A percentile compares a stretch with the other conserved stretches of the same genome.
Evolutionary conservation across 2,113 vertebrate genomes (phyloP).

Genomic region (Miniopterus natalensis): DNA sequence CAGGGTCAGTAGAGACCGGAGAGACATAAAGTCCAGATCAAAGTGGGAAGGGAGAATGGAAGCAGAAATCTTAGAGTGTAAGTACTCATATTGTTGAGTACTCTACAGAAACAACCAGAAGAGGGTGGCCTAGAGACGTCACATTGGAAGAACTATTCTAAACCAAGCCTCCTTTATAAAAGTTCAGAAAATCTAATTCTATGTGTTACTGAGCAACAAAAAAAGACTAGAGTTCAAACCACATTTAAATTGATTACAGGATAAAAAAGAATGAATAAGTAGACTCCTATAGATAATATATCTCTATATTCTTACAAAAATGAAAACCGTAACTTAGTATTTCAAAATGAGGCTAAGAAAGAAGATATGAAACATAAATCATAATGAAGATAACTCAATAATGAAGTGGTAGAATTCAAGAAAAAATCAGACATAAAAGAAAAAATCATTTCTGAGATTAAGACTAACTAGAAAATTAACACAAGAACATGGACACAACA

Average conservation of each 20-base stretch:
- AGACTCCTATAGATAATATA: not conserved
- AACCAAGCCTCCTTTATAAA: not conserved
- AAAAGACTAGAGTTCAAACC: constrained; percentile 27
- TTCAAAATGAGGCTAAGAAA: not conserved
- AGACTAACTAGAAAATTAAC: not conserved
- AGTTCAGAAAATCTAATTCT: constrained; percentile 44
- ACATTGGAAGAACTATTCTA: constrained; percentile 8
- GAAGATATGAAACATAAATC: not conserved
- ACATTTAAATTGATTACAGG: not conserved
- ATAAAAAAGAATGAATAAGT: not conserved
- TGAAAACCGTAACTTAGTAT: not conserved
- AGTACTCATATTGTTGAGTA: not conserved
- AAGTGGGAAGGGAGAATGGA: not conserved
- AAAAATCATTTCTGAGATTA: not conserved
- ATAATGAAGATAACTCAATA: not conserved
- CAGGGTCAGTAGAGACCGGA: not conserved
- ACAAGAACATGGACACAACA: not conserved
- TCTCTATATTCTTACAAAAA: not conserved
- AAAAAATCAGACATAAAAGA: not conserved
- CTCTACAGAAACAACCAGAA: constrained; percentile 53
- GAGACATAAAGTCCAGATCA: not conserved
- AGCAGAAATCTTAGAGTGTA: not conserved
- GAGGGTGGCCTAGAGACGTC: constrained; percentile 40
- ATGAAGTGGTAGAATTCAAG: not conserved
- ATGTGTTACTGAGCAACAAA: not conserved